Conservation (phyloP, 2,113 vertebrate species). For the Dromaius novaehollandiae region DNA sequence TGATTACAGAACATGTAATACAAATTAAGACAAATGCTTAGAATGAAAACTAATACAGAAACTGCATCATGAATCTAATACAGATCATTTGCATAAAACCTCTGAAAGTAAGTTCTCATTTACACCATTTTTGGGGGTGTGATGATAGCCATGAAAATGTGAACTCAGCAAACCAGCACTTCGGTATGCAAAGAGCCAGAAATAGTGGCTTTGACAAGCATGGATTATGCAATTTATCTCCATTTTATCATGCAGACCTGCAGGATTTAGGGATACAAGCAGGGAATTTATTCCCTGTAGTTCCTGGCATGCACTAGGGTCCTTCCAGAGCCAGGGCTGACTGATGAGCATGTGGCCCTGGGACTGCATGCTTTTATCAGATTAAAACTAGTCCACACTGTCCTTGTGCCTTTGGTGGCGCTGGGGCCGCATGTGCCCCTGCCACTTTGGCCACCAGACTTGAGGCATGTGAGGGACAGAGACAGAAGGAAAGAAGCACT, state of each 20-base stretch:
- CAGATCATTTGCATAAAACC: rapidly evolving
- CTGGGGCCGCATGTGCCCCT: not conserved
- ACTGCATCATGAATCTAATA: not conserved
- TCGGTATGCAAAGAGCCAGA: not conserved
- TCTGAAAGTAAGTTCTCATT: rapidly evolving
- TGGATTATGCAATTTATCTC: not conserved
- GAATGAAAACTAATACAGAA: not conserved
- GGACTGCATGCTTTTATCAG: not conserved
- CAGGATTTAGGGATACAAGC: not conserved
- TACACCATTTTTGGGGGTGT: not conserved
- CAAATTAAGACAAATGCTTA: not conserved
- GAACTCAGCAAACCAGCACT: not conserved
- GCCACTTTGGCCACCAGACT: not conserved
- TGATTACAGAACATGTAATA: not conserved
- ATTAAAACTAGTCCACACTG: not conserved
- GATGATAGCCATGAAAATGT: not conserved
- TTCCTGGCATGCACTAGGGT: not conserved
- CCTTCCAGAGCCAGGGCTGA: not conserved
- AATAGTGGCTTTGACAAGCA: not conserved
- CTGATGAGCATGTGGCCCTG: not conserved
- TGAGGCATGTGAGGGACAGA: not conserved
- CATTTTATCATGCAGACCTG: rapidly evolving
- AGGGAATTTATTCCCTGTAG: not conserved
- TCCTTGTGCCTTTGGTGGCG: not conserved
- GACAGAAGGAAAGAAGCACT: not conserved